Base-by-base conservation (phyloP, 2,888 invertebrate genomes). In the Pachycephus smyrnensis region DNA sequence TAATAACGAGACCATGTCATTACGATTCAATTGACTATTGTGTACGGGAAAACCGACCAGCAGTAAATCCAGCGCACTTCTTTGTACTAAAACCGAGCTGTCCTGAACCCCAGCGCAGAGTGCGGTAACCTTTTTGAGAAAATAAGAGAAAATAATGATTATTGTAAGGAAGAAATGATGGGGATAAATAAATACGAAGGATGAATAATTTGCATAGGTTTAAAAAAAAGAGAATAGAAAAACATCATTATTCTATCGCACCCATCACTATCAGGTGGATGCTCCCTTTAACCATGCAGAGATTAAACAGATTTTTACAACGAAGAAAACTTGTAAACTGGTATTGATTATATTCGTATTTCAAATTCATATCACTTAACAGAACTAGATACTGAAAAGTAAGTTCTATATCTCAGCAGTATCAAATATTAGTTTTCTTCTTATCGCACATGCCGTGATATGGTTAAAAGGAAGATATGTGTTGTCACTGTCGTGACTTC, bases 41-140 rank as follows among this genome's bases (percentile, higher is more conserved):
- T 97, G 96, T 93, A 97, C 95, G 30, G 97, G 97, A 90, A 98
- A 97, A 36, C 96, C 97, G 11, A 95, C 92, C 84, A 96, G 92
- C 69, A 98, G 92, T 84, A 98, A 94, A 91, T 98, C 98, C 81
- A 98, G 92, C 30, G 96, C 95, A 87, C 96, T 95, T 81, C 98
- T 93, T 92, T 98, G 98, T 68, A 98, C 97, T 82, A 98, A 92
- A 77, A 97, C 95, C 86, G 95, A 94, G 40, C 93, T 93, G 92
- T 97, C 97, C 90, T 97, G 96, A 37, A 97, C 94, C 80, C 96
- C 95, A 15, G 95, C 95, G 89, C 96, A 96, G 79, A 97, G 91
- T 15, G 96, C 96, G 55, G 94, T 94, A 86, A 96, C 95, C 95
- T 95, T 86, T 75, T 85, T 35, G 32, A 32, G 11, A 31, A 30